Percentiles rank a stretch among this genome's conserved stretches.
These are phyloP conservation scores for Pterostichus niger DNA, from an alignment of 2,888 invertebrate species.

Conservation along the genomic window DNA sequence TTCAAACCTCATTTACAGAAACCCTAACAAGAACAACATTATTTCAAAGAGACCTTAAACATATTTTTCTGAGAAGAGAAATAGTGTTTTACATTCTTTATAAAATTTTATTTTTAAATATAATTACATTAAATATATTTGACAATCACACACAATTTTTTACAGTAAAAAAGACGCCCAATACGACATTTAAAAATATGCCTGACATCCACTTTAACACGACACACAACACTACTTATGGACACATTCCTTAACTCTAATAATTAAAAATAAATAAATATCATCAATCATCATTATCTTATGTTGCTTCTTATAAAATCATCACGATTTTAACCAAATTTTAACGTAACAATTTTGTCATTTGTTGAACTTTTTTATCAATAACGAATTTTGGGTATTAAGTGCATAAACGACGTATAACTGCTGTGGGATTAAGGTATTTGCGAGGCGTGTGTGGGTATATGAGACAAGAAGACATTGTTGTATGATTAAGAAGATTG, in stretches of 20 bases:
- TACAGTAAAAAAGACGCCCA: conserved; percentile 36
- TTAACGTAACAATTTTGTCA: background rate
- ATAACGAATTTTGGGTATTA: too few relatives aligned
- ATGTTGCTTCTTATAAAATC: conserved; percentile 1
- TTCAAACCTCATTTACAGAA: conserved; percentile 43
- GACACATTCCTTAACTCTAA: conserved; percentile 24
- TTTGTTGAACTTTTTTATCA: too few relatives aligned
- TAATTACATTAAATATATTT: conserved; percentile 36
- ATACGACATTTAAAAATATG: conserved; percentile 24
- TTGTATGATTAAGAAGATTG: conserved; percentile 2
- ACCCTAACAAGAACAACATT: background rate
- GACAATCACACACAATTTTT: conserved; percentile 46
- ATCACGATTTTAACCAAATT: conserved; percentile 6
- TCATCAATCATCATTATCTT: too few relatives aligned
- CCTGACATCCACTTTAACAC: conserved; percentile 25
- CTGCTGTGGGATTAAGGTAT: background rate
- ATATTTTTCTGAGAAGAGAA: conserved; percentile 41
- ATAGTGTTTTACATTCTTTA: conserved; percentile 43
- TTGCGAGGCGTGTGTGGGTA: background rate
- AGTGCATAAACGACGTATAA: conserved; percentile 6
- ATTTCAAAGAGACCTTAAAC: conserved; percentile 12
- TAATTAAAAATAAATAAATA: conserved; percentile 17
- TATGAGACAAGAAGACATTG: background rate
- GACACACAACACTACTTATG: conserved; percentile 25
- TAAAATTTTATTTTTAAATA: conserved; percentile 55